Base-by-base conservation (phyloP, 1,140 invertebrate genomes). In the Drosophila funebris region DNA sequence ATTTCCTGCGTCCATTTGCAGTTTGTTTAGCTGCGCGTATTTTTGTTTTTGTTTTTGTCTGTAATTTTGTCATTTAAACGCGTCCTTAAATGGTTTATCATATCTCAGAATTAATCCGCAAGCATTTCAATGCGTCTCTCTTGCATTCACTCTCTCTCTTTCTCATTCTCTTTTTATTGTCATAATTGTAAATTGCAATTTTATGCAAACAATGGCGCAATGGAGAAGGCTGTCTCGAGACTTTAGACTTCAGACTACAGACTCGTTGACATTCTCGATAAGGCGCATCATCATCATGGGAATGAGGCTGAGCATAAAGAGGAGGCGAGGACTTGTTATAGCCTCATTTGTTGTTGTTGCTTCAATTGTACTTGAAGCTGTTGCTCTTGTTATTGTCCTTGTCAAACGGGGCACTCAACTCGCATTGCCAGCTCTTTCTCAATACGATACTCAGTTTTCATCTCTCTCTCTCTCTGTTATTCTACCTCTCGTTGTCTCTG, bases 151-250 rank as follows among this genome's bases (percentile, higher is more conserved):
- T n/a, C 7, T 57, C 22, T 64, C 33, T 43, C 56, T 62, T 22
- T 33, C 36, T 67, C 58, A 39, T 14, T 43, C 36, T 67, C 54
- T 31, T 63, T 72, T 87, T 87, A 68, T 89, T 73, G 73, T 88
- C 83, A 88, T 88, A 88, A 88, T 88, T 90, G 78, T 90, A 90
- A 90, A 90, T 90, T 90, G 88, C 88, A 89, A 89, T 90, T 90
- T 90, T 90, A 90, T 90, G 88, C 88, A 90, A 90, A 89, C 87
- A 90, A 89, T 76, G 76, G 50, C 14, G 37, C 16, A 57, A 52
- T 39, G 33, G 37, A 41, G 14, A 14, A 7, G 24, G 18, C 44
- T 27, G 29, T 57, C 62, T 56, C 52, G 57, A 61, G 58, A 61
- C 58, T 46, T 22, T 31, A 60, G 41, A 37, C 52, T 39, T 22